Percentiles rank a stretch among this genome's conserved stretches.
Evolutionary conservation across 2,113 vertebrate species (phyloP).

Genomic region (Columba janthina): DNA sequence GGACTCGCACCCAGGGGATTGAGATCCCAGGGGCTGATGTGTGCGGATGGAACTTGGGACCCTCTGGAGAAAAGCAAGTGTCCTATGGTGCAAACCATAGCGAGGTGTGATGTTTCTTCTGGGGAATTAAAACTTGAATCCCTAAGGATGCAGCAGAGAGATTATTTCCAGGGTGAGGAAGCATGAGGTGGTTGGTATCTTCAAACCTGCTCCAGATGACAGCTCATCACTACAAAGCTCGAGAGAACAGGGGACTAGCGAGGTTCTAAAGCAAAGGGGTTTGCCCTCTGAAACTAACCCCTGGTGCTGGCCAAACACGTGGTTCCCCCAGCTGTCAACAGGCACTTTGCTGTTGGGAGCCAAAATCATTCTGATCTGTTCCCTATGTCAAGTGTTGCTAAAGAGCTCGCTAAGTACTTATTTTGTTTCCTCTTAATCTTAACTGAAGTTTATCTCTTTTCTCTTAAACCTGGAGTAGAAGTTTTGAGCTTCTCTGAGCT

Average conservation of each 20-base stretch:
- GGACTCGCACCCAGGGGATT: fast-evolving
- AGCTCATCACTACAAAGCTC: background rate
- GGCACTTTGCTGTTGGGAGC: background rate
- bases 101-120: background rate
- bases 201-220: background rate
- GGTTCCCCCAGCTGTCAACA: background rate
- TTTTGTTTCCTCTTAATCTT: background rate
- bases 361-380: background rate
- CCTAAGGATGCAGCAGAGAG: background rate
- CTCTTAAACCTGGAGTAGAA: background rate
- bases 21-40: background rate
- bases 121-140: background rate
- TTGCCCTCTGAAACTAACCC: background rate
- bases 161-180: background rate
- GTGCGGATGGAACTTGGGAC: fast-evolving
- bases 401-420: background rate
- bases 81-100: background rate
- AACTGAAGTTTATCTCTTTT: background rate
- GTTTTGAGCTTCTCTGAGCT: background rate
- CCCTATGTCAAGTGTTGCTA: background rate
- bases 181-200: background rate
- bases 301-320: background rate
- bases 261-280: background rate
- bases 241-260: fast-evolving
- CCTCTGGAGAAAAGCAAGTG: background rate